These are phyloP conservation scores for Paragorgia papillata DNA, from an alignment of 92 coral and sea anemone species.

Conservation along the genomic window DNA sequence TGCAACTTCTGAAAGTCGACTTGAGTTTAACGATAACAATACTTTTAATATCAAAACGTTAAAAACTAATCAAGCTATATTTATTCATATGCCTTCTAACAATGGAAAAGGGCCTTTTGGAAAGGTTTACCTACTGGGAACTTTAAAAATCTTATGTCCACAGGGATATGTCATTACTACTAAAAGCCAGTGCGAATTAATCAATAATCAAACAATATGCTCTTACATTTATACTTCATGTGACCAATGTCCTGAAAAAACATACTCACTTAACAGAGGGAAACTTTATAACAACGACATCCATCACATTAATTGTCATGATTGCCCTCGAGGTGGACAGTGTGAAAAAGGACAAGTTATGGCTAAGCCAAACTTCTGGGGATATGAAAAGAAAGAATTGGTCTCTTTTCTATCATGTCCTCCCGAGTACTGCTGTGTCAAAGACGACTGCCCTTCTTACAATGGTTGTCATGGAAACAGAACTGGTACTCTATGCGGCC, in stretches of 20 bases:
- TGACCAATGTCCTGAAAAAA: conserved; percentile 13
- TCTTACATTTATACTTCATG: conserved; percentile 1
- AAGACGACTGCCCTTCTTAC: not conserved
- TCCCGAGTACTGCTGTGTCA: conserved; percentile 6
- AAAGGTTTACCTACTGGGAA: not conserved
- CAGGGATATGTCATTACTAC: not conserved
- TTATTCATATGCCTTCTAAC: not conserved
- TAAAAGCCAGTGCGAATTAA: not conserved
- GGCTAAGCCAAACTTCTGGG: conserved; percentile 4
- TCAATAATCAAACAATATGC: not conserved
- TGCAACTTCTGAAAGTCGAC: not conserved
- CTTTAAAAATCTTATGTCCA: not conserved
- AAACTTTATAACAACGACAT: conserved; percentile 1
- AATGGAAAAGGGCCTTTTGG: not conserved
- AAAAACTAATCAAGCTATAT: not conserved
- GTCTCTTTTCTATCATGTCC: conserved; percentile 1
- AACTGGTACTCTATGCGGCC: conserved; percentile 6
- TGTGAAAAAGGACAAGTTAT: conserved; percentile 10
- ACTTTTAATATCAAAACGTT: not conserved
- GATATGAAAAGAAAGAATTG: not conserved
- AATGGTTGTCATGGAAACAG: conserved; percentile 25
- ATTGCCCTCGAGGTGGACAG: conserved; percentile 5
- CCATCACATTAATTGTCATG: not conserved
- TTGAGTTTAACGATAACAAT: not conserved
- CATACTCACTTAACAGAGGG: conserved; percentile 10